These are phyloP conservation scores for Notothenia coriiceps DNA, from an alignment of 2,113 vertebrate species.

Conservation along the genomic window DNA sequence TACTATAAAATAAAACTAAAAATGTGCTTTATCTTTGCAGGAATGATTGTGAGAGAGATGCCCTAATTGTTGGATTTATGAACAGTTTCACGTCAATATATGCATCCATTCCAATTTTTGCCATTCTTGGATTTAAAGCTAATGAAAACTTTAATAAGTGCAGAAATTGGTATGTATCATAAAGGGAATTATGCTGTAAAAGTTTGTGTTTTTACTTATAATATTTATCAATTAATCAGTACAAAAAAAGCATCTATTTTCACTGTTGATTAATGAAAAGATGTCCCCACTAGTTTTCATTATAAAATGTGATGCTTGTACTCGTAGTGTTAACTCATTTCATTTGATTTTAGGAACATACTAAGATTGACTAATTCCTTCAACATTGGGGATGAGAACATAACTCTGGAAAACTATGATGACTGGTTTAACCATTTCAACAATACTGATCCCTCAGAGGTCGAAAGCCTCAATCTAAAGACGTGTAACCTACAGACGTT, in stretches of 20 bases:
- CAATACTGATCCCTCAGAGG: slow-evolving; percentile 64
- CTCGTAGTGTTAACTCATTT: neutral
- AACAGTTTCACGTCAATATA: slow-evolving; percentile 91
- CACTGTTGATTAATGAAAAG: neutral
- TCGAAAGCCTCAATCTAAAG: slow-evolving; percentile 80
- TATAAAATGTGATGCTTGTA: neutral
- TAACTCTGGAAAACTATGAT: slow-evolving; percentile 82
- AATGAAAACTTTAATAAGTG: slow-evolving; percentile 84
- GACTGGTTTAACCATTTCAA: slow-evolving; percentile 81
- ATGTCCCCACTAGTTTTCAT: neutral
- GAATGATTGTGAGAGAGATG: slow-evolving; percentile 90
- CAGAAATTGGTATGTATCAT: slow-evolving; percentile 82
- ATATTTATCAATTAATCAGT: neutral
- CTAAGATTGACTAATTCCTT: slow-evolving; percentile 85
- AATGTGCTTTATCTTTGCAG: slow-evolving; percentile 70
- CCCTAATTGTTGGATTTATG: slow-evolving; percentile 85
- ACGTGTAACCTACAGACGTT: slow-evolving; percentile 86
- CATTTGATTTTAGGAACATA: slow-evolving; percentile 84
- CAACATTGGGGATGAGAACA: slow-evolving; percentile 83
- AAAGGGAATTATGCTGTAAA: slow-evolving; percentile 3
- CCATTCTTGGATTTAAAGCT: slow-evolving; percentile 92
- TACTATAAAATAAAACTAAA: neutral
- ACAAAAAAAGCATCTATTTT: neutral
- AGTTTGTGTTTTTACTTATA: neutral
- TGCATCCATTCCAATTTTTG: slow-evolving; percentile 88